A percentile compares a stretch with the other conserved stretches of the same genome.
Conservation (phyloP, 2,113 vertebrate genomes). For the Meriones unguiculatus region DNA sequence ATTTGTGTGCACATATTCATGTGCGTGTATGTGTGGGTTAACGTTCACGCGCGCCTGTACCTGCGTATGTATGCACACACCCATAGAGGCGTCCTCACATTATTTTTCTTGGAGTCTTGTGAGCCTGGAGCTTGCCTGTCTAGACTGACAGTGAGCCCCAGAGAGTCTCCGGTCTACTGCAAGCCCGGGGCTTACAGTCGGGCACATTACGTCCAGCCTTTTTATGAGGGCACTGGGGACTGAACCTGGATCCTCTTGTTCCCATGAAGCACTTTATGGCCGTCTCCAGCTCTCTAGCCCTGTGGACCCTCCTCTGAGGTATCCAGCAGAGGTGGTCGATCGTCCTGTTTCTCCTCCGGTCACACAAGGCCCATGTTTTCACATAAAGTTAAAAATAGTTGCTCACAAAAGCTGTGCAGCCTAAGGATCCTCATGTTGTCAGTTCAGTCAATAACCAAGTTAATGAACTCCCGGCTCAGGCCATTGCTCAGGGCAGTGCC, state of each 20-base stretch:
- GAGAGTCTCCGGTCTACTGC: background rate
- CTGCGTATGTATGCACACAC: background rate
- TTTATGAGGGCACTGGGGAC: background rate
- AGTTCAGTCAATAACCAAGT: background rate
- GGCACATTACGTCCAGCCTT: background rate
- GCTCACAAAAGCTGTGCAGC: background rate
- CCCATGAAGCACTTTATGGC: background rate
- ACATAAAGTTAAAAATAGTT: constrained; percentile 18
- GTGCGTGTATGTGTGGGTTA: background rate
- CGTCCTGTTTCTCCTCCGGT: background rate
- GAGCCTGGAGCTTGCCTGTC: background rate
- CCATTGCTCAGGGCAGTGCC: background rate
- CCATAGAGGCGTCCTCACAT: background rate
- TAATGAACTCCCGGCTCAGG: background rate
- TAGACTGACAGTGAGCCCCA: background rate
- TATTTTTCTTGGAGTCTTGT: background rate
- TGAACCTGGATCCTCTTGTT: background rate
- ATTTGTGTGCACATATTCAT: background rate
- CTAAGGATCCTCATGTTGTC: background rate
- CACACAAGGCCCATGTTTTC: background rate
- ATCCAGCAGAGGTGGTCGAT: background rate
- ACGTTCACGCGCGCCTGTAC: background rate
- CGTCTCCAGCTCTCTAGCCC: background rate
- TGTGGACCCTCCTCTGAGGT: background rate
- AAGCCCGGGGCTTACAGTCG: background rate